Evolutionary conservation across 1,140 invertebrate species (phyloP), one percentile per base, ranked within the genome.

Genomic region (Macrosteles quadrilineatus): DNA sequence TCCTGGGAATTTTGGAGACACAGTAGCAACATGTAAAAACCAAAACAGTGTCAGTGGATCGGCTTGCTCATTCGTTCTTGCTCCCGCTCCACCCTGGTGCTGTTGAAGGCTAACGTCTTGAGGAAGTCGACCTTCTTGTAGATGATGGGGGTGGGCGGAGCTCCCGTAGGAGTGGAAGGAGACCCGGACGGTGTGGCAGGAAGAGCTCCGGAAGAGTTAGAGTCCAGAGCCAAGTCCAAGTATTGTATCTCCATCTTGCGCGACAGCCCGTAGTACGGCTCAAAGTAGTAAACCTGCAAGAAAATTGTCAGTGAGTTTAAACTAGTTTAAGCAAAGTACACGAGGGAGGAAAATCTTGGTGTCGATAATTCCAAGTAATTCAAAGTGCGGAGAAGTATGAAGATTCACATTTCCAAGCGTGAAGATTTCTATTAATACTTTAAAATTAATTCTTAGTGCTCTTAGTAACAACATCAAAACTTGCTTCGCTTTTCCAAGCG

Each of bases 121-220:
- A 94, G 81, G 83, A 96, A 96, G 80, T 96, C 94, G 0, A 96
- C 92, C 0, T 88, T 92, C 81, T 95, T 95, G 78, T 96, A 96
- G 4, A 93, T 90, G 0, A 90, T 91, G 11, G 70, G 67, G 55
- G 55, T 2, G 47, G 47, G 21, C 11, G 47, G 11, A 19, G 21
- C 47, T 17, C 9, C 17, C 9, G 73, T 74, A 32, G 72, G 47
- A 25, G 66, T 65, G 25, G 36, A 14, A 32, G 70, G 62, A 27
- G 68, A 57, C 21, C 21, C 29, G 1, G 69, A 40, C 21, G 67
- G 40, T 27, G 66, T 69, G 1, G 66, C 55, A 19, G 70, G 70
- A 67, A 32, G 12, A 29, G 55, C 73, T 11, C 59, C 67, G 67
- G 45, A 73, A 45, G 72, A 76, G 40, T 65, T 76, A 32, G 77